phyloP scores from a whole-genome alignment of 2,888 invertebrate genomes.

The Agrotis puta region DNA sequence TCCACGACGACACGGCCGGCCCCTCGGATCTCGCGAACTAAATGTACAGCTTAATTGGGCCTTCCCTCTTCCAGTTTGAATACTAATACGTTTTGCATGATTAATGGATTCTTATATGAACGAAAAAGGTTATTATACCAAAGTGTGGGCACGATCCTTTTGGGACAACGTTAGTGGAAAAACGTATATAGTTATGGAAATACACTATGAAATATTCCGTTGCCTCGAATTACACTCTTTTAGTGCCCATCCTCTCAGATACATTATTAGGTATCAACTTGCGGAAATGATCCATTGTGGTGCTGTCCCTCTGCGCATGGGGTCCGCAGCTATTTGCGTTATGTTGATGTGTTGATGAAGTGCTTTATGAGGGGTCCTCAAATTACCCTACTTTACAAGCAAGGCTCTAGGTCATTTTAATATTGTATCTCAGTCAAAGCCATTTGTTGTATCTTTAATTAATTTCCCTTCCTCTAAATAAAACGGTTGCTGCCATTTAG shows the following conservation, averaged over 20 bases:
- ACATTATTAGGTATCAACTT: slow-evolving; percentile 81
- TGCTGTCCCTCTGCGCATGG: slow-evolving; percentile 77
- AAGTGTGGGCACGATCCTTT: slow-evolving; percentile 52
- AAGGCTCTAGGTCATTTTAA: slow-evolving; percentile 57
- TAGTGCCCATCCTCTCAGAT: slow-evolving; percentile 73
- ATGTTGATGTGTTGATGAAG: slow-evolving; percentile 82
- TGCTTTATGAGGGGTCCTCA: slow-evolving; percentile 78
- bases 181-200: slow-evolving; percentile 45
- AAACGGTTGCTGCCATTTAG: slow-evolving; percentile 17
- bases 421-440: slow-evolving; percentile 44
- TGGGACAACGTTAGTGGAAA: slow-evolving; percentile 38
- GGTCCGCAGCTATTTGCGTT: slow-evolving; percentile 81
- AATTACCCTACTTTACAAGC: slow-evolving; percentile 66
- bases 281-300: slow-evolving; percentile 87
- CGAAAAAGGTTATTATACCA: slow-evolving; percentile 38
- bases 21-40: slow-evolving; percentile 68
- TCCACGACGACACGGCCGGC: slow-evolving; percentile 67
- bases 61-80: slow-evolving; percentile 46
- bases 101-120: slow-evolving; percentile 41
- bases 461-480: not conserved
- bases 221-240: slow-evolving; percentile 71
- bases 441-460: slow-evolving; percentile 19
- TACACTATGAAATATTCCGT: slow-evolving; percentile 57
- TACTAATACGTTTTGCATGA: slow-evolving; percentile 43
- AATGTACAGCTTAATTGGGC: slow-evolving; percentile 73